Evolutionary conservation across 2,888 invertebrate species (phyloP).

Genomic region (Ellobium chinense): DNA sequence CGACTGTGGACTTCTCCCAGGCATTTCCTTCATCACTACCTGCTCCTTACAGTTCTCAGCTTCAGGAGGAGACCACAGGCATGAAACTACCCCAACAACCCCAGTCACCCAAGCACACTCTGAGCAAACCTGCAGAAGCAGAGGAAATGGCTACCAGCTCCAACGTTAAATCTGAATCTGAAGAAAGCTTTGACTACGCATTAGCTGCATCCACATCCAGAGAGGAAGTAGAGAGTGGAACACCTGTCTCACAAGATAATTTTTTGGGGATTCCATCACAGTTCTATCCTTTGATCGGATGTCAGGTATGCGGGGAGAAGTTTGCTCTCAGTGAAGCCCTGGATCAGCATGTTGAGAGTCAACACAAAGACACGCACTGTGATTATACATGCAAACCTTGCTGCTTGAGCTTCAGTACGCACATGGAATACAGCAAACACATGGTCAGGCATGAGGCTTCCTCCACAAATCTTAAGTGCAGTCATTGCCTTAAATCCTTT

Average conservation of each 20-base stretch:
- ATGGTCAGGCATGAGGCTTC: conserved; percentile 34
- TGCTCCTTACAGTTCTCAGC: conserved; percentile 10
- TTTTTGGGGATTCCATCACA: conserved; percentile 42
- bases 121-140: background rate
- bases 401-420: conserved; percentile 36
- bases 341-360: conserved; percentile 48
- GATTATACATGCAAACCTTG: conserved; percentile 41
- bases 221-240: conserved; percentile 10
- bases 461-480: conserved; percentile 46
- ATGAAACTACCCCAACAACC: conserved; percentile 41
- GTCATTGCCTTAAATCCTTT: conserved; percentile 50
- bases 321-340: conserved; percentile 46
- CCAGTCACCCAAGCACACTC: conserved; percentile 16
- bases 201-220: conserved; percentile 28
- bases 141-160: conserved; percentile 23
- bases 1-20: conserved; percentile 46
- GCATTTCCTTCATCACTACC: conserved; percentile 33
- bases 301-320: conserved; percentile 47
- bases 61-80: conserved; percentile 16
- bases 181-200: conserved; percentile 41
- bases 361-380: conserved; percentile 38
- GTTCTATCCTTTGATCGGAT: conserved; percentile 43
- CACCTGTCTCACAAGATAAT: conserved; percentile 32
- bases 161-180: conserved; percentile 36
- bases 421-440: conserved; percentile 43